Evolutionary conservation across 2,113 vertebrate species (phyloP), one percentile per base, ranked within the genome.

Genomic region (Pollimyrus isidori): DNA sequence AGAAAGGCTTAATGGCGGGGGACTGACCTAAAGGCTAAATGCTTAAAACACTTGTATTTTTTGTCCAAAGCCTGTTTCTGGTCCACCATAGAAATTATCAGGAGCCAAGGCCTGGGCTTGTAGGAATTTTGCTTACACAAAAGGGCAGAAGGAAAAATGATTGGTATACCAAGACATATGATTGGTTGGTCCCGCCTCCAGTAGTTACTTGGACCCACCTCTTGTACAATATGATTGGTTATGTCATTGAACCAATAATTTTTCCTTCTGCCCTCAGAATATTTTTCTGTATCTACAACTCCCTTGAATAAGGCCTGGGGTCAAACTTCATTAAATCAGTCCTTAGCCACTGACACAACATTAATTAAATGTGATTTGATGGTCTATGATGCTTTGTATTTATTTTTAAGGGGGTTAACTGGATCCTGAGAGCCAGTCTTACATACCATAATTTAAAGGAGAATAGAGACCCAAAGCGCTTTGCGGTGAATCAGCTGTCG

Each of bases 321-420:
- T 85, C 83, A 85, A 85, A 85, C 42, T 30, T 86, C 83, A 48
- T 50, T 86, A n/a, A 86, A 50, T 86, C 83, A 30, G 9, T 86
- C 23, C n/a, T 86, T 85, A 49, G 42, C 42, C 45, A 85, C 21
- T 85, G 9, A 9, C 26, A 49, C 83, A 83, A 7, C 7, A 1
- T 85, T 49, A 49, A 49, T 49, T 48, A 86, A 86, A 26, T 86
- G n/a, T 86, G 45, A 50, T 46, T 49, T 49, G 9, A 86, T 26
- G 83, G 83, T 23, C 23, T 86, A 48, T 30, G 23, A 86, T 26
- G 48, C 23, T 30, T 26, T 26, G n/a, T 15, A 50, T 85, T 85
- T 86, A 48, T 50, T 86, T 86, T 49, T 50, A 48, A 86, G 48
- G 7, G 45, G 83, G 21, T 86, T 86, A 49, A 50, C 13, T 48